Evolutionary conservation across 2,113 vertebrate species (phyloP).

Genomic region (Corapipo altera): DNA sequence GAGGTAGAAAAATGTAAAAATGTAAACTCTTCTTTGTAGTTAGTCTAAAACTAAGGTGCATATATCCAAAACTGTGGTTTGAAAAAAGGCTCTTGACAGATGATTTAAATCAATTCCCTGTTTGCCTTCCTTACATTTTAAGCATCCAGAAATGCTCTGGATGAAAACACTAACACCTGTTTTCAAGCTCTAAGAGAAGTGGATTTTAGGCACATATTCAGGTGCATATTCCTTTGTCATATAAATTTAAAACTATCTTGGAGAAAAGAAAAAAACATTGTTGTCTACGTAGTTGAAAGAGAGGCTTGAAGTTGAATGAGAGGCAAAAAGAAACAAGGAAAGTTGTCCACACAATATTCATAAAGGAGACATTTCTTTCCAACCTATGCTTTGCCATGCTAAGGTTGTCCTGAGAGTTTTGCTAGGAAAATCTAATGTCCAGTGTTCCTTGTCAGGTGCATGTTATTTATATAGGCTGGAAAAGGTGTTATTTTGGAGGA

Average conservation of each 20-base stretch:
- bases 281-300: neutral
- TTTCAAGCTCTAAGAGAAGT: neutral
- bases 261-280: neutral
- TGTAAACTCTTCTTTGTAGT: neutral
- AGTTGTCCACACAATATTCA: neutral
- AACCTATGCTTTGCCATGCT: rapidly evolving
- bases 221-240: neutral
- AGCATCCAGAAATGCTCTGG: neutral
- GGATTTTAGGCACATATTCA: neutral
- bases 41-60: neutral
- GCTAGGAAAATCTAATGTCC: neutral
- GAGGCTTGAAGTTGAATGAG: neutral
- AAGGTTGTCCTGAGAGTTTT: neutral
- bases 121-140: neutral
- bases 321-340: neutral
- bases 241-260: neutral
- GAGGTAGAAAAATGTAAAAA: neutral
- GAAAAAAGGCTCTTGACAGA: neutral
- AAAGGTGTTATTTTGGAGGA: neutral
- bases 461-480: neutral
- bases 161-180: neutral
- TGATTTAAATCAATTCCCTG: neutral
- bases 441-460: neutral
- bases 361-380: neutral
- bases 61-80: neutral